These are phyloP conservation scores for Hippoglossus stenolepis DNA, from an alignment of 2,113 vertebrate genomes.

Conservation along the genomic window DNA sequence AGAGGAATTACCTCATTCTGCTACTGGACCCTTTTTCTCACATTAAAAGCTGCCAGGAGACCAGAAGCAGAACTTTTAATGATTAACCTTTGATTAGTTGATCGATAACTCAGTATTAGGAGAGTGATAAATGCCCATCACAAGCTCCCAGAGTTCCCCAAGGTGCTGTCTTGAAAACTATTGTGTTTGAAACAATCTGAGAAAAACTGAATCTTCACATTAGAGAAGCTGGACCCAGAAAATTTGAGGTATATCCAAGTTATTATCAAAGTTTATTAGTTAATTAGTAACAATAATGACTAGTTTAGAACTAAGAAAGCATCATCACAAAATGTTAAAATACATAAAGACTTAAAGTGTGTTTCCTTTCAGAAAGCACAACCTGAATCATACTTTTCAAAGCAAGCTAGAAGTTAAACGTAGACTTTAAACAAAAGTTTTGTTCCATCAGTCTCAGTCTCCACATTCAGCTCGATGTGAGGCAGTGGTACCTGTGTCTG, in stretches of 20 bases:
- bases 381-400: background rate
- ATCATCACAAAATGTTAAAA: too few species aligned
- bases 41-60: conserved; percentile 53
- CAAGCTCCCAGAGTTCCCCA: too few species aligned
- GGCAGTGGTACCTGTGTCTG: conserved; percentile 64
- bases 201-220: background rate
- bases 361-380: background rate
- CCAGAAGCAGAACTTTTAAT: background rate
- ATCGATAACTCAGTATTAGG: background rate
- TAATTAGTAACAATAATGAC: too few species aligned
- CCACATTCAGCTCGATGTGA: too few species aligned
- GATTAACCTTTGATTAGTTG: background rate
- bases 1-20: conserved; percentile 63
- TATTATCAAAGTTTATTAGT: too few species aligned
- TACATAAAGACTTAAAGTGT: too few species aligned
- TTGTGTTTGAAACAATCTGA: background rate
- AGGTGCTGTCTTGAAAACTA: background rate
- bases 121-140: background rate
- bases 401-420: background rate
- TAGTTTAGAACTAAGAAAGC: too few species aligned
- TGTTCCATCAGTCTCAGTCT: background rate
- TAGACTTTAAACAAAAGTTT: background rate
- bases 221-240: background rate
- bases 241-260: too few species aligned
- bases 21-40: conserved; percentile 60